Percentiles rank a stretch among this genome's conserved stretches.
phyloP scores from a whole-genome alignment of 2,888 invertebrate species.

The Cerceris ruficornis region DNA sequence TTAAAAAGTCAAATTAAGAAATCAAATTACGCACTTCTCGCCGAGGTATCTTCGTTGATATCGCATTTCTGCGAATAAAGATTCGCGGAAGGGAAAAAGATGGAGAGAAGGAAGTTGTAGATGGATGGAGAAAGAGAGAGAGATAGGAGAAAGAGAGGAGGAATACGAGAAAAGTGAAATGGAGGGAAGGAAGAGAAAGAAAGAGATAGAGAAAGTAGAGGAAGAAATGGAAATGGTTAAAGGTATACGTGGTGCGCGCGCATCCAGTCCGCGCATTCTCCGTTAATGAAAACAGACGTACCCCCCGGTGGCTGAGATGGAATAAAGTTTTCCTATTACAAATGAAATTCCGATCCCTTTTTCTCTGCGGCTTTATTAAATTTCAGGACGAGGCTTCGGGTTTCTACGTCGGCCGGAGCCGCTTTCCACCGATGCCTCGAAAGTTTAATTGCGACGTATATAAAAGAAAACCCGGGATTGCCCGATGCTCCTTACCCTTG shows the following conservation, averaged over 20 bases:
- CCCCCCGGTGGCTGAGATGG: not conserved
- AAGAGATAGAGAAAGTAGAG: too few relatives aligned
- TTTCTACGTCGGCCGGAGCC: slow-evolving; percentile 4
- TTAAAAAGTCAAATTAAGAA: slow-evolving; percentile 58
- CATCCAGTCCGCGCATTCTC: not conserved
- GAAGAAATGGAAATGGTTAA: not conserved
- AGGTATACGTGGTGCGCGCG: not conserved
- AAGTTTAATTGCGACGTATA: slow-evolving; percentile 39
- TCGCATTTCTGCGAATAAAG: slow-evolving; percentile 25
- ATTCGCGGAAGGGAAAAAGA: not conserved
- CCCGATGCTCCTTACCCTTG: slow-evolving; percentile 15
- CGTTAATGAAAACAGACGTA: slow-evolving; percentile 17
- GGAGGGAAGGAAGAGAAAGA: too few relatives aligned
- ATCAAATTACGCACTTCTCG: slow-evolving; percentile 39
- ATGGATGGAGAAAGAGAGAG: not conserved
- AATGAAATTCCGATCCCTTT: slow-evolving; percentile 35
- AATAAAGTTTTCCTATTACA: slow-evolving; percentile 35
- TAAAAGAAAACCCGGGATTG: slow-evolving; percentile 18
- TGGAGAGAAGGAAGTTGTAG: not conserved
- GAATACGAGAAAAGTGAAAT: too few relatives aligned
- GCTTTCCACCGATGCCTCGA: not conserved
- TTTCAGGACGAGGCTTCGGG: slow-evolving; percentile 34
- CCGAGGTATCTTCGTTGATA: slow-evolving; percentile 30
- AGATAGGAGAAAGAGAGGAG: too few relatives aligned
- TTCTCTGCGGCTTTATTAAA: slow-evolving; percentile 29